Conservation (phyloP, 1,140 invertebrate genomes). For the Adoxophyes honmai region DNA sequence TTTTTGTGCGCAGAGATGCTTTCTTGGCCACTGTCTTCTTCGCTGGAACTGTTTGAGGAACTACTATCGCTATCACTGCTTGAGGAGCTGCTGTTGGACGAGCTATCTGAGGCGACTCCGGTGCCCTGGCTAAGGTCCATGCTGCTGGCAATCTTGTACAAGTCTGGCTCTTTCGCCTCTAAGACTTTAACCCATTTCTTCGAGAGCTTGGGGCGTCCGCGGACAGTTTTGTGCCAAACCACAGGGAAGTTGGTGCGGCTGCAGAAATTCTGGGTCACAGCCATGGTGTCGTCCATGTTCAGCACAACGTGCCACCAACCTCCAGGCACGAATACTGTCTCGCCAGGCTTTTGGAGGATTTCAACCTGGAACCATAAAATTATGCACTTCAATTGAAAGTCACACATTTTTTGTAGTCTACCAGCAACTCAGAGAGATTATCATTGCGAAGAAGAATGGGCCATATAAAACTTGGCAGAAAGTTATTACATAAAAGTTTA, state of each 20-base stretch:
- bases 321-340: slow-evolving; percentile 98
- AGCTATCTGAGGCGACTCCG: slow-evolving; percentile 96
- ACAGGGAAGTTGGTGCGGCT: slow-evolving; percentile 97
- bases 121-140: slow-evolving; percentile 92
- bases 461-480: no score
- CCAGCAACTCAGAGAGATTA: no score
- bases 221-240: slow-evolving; percentile 98
- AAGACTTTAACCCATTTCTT: slow-evolving; percentile 88
- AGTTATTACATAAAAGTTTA: no score
- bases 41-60: slow-evolving; percentile 77
- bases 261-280: slow-evolving; percentile 99
- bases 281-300: slow-evolving; percentile 96
- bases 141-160: slow-evolving; percentile 89
- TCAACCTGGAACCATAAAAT: slow-evolving; percentile 83
- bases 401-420: no score
- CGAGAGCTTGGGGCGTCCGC: slow-evolving; percentile 96
- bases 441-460: no score
- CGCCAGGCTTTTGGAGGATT: slow-evolving; percentile 97
- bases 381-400: no score
- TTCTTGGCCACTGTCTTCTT: slow-evolving; percentile 90
- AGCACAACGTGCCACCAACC: slow-evolving; percentile 99
- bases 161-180: slow-evolving; percentile 87
- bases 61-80: slow-evolving; percentile 84
- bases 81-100: slow-evolving; percentile 92
- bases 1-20: slow-evolving; percentile 92